Evolutionary conservation across 2,797 vertebrate species (phyloP).

Genomic region (Clamator glandarius): DNA sequence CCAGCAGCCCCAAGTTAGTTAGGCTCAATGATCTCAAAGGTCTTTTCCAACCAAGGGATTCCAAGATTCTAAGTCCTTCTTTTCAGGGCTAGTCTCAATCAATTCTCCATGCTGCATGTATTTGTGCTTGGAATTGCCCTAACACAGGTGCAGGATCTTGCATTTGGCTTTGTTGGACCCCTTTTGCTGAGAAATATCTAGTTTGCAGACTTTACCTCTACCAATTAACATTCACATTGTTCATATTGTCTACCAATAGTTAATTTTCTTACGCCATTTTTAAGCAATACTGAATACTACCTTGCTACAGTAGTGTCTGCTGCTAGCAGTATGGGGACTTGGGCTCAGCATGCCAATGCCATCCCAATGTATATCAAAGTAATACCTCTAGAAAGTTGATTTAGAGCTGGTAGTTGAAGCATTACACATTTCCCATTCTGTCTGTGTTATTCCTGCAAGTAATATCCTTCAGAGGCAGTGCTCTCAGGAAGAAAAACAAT

Average conservation of each 20-base stretch:
- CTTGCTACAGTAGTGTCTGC: neutral
- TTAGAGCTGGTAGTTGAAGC: constrained; percentile 40
- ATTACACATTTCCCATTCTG: constrained; percentile 48
- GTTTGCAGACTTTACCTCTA: neutral
- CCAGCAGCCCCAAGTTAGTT: too few relatives aligned
- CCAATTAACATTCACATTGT: neutral
- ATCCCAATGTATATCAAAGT: constrained; percentile 3
- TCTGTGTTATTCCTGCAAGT: constrained; percentile 28
- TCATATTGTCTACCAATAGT: neutral
- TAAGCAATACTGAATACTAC: neutral
- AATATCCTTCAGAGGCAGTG: constrained; percentile 29
- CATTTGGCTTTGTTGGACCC: too few relatives aligned
- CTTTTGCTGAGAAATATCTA: neutral
- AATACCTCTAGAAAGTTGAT: constrained; percentile 34
- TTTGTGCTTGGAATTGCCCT: too few relatives aligned
- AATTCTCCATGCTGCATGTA: too few relatives aligned
- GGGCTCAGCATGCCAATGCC: neutral
- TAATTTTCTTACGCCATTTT: neutral
- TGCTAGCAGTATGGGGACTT: neutral
- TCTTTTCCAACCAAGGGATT: too few relatives aligned
- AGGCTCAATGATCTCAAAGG: too few relatives aligned
- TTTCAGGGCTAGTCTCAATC: too few relatives aligned
- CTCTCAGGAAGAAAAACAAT: constrained; percentile 30
- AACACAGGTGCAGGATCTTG: too few relatives aligned
- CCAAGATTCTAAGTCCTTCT: too few relatives aligned